phyloP scores from a whole-genome alignment of 2,113 vertebrate genomes.

The Spilogale gracilis region DNA sequence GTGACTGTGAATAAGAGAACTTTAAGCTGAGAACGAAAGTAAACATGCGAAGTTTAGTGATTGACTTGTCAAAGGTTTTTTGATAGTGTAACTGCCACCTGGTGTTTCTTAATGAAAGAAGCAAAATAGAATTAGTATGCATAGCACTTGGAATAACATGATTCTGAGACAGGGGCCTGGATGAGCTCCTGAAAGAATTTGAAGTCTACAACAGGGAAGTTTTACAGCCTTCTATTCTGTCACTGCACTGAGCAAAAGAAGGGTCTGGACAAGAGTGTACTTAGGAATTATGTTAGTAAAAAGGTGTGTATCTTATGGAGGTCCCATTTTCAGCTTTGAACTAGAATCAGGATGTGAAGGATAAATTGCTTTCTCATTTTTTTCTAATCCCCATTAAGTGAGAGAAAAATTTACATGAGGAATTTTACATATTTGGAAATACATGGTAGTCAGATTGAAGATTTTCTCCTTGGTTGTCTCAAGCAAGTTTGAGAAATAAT shows the following conservation, averaged over 20 bases:
- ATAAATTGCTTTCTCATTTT: background rate
- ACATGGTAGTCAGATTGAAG: background rate
- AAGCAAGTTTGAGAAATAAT: background rate
- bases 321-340: background rate
- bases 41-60: background rate
- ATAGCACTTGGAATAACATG: background rate
- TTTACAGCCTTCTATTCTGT: background rate
- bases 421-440: background rate
- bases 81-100: background rate
- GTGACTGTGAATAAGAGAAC: background rate
- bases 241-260: background rate
- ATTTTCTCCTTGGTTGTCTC: background rate
- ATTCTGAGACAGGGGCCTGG: background rate
- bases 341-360: background rate
- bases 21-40: background rate
- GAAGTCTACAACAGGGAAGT: background rate
- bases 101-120: conserved; percentile 17
- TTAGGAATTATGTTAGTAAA: background rate
- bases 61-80: background rate
- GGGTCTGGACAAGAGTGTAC: background rate
- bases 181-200: background rate
- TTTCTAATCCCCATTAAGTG: background rate
- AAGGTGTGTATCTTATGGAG: background rate
- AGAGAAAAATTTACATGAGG: background rate
- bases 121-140: background rate